Conservation (phyloP, 2,113 vertebrate species). For the Nibea albiflora region DNA sequence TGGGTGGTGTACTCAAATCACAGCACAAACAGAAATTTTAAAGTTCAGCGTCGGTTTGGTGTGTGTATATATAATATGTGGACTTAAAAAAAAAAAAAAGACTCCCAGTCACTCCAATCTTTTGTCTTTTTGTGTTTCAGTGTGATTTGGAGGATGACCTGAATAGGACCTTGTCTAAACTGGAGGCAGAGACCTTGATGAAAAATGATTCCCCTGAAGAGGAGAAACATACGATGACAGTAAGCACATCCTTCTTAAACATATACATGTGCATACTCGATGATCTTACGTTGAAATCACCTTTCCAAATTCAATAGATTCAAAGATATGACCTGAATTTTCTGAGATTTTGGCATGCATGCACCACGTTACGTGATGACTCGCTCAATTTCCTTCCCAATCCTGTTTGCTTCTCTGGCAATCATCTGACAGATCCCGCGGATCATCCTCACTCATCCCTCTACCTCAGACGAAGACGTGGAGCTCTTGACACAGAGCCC, state of each 20-base stretch:
- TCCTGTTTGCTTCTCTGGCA: constrained; percentile 23
- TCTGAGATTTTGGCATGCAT: neutral
- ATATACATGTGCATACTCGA: neutral
- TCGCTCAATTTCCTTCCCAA: constrained; percentile 12
- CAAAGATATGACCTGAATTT: neutral
- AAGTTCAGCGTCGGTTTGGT: neutral
- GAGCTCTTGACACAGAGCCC: constrained; percentile 81
- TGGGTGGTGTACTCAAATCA: constrained; percentile 60
- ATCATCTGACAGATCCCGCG: constrained; percentile 84
- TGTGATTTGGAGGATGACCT: constrained; percentile 48
- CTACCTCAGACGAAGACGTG: constrained; percentile 88
- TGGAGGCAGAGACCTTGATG: constrained; percentile 61
- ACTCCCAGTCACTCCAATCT: neutral
- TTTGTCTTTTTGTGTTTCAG: constrained; percentile 52
- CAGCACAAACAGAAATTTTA: neutral
- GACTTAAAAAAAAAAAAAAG: neutral
- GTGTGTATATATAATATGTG: neutral
- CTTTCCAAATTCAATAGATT: neutral
- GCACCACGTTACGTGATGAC: neutral
- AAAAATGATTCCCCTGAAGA: constrained; percentile 65
- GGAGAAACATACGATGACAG: constrained; percentile 82
- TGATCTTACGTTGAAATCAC: neutral
- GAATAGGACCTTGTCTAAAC: constrained; percentile 39
- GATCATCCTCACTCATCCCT: constrained; percentile 89
- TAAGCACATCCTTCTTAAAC: constrained; percentile 67